Conservation (phyloP, 2,113 vertebrate genomes). For the Paralichthys olivaceus region DNA sequence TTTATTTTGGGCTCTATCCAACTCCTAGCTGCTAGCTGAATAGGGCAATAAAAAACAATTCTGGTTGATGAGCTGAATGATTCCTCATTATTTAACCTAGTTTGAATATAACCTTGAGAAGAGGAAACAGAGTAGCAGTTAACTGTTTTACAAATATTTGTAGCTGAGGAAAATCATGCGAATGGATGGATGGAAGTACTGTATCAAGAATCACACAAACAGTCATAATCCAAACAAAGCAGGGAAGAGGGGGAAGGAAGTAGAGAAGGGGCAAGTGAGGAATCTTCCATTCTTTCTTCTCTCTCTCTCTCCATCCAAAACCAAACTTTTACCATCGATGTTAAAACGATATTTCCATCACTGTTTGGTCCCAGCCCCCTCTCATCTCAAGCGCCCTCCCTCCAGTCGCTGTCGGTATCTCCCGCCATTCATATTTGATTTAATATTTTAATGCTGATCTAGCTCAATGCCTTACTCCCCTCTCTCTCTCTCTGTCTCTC, state of each 20-base stretch:
- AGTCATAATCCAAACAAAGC: background rate
- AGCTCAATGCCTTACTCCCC: background rate
- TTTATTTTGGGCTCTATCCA: background rate
- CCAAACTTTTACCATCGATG: conserved; percentile 46
- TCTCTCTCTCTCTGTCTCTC: background rate
- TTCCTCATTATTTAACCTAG: conserved; percentile 21
- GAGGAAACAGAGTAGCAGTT: background rate
- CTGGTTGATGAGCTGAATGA: background rate
- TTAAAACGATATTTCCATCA: conserved; percentile 49
- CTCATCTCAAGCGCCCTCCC: background rate
- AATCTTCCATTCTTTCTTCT: conserved; percentile 11
- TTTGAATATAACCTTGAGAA: background rate
- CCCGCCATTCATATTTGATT: conserved; percentile 63
- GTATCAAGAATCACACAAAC: background rate
- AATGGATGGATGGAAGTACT: conserved; percentile 2
- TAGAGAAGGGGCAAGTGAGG: background rate
- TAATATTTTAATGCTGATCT: conserved; percentile 62
- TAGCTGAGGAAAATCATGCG: background rate
- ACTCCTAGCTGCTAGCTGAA: background rate
- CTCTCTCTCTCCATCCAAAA: background rate
- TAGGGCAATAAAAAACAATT: conserved; percentile 1
- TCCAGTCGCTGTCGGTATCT: conserved; percentile 7
- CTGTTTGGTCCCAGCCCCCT: background rate
- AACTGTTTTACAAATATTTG: background rate
- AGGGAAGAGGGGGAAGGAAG: background rate